Evolutionary conservation across 2,888 invertebrate genomes (phyloP).

Genomic region (Sympetrum striolatum): DNA sequence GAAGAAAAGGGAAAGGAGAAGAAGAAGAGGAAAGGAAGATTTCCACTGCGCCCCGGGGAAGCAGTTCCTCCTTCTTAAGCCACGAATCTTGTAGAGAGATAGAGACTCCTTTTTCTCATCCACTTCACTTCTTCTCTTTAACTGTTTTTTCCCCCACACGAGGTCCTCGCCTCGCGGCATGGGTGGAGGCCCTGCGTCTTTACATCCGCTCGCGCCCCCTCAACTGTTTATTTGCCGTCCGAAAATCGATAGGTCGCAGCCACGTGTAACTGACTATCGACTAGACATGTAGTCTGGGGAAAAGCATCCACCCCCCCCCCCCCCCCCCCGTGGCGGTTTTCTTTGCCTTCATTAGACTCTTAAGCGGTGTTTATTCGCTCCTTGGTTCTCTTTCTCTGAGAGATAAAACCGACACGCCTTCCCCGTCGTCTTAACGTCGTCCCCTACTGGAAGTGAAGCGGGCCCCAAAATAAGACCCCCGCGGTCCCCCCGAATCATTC

Average conservation of each 20-base stretch:
- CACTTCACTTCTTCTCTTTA: not conserved
- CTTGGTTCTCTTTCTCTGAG: not conserved
- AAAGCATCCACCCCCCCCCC: slow-evolving; percentile 4
- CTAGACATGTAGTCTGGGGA: slow-evolving; percentile 37
- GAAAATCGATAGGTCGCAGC: slow-evolving; percentile 43
- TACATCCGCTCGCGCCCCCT: slow-evolving; percentile 20
- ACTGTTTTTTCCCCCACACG: not conserved
- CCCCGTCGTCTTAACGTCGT: not conserved
- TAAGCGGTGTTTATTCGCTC: not conserved
- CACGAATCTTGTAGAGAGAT: slow-evolving; percentile 19
- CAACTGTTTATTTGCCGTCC: slow-evolving; percentile 42
- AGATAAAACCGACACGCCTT: not conserved
- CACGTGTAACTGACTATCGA: slow-evolving; percentile 43
- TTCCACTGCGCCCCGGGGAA: not conserved
- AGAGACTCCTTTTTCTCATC: not conserved
- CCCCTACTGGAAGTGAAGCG: not conserved
- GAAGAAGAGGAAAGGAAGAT: not conserved
- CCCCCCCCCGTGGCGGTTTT: not conserved
- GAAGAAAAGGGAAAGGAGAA: not conserved
- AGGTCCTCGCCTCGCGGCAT: not conserved
- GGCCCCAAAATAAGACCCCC: not conserved
- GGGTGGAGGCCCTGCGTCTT: slow-evolving; percentile 31
- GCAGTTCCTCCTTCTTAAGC: not conserved
- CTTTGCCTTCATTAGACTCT: not conserved
- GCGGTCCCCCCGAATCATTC: not conserved